phyloP scores from a whole-genome alignment of 37 sponge, comb jelly and placozoan species.

The Eunapius fragilis region DNA sequence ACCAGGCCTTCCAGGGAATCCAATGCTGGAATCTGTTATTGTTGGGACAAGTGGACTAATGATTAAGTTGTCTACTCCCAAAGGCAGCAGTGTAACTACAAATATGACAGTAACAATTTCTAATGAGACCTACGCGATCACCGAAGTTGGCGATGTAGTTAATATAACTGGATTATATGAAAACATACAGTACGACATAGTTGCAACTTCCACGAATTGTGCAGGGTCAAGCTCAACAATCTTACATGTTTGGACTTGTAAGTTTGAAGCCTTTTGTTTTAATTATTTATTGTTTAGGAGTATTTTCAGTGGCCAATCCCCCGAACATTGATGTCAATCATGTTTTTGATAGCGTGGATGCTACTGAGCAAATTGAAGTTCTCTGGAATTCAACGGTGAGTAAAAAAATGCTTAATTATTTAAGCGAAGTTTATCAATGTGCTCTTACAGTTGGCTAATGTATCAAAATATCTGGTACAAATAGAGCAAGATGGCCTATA shows the following conservation, averaged over 20 bases:
- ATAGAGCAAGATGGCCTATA: not conserved
- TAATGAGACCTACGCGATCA: not conserved
- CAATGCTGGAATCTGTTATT: not conserved
- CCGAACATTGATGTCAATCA: not conserved
- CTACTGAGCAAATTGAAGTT: not conserved
- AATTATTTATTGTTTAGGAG: too few relatives aligned
- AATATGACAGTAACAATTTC: not conserved
- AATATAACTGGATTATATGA: not conserved
- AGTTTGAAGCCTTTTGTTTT: not conserved
- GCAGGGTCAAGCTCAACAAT: not conserved
- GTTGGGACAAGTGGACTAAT: not conserved
- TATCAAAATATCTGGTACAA: not conserved
- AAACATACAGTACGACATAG: not conserved
- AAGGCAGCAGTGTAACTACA: not conserved
- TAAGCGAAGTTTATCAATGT: not conserved
- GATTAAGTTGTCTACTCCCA: not conserved
- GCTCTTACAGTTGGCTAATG: not conserved
- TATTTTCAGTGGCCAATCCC: not conserved
- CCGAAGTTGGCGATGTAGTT: not conserved
- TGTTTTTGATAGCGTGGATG: not conserved
- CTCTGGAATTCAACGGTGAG: not conserved
- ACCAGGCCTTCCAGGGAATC: not conserved
- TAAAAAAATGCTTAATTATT: not conserved
- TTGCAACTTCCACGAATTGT: not conserved
- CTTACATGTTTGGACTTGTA: not conserved